phyloP scores from a whole-genome alignment of 1,140 invertebrate species.

The Leptinotarsa texana region DNA sequence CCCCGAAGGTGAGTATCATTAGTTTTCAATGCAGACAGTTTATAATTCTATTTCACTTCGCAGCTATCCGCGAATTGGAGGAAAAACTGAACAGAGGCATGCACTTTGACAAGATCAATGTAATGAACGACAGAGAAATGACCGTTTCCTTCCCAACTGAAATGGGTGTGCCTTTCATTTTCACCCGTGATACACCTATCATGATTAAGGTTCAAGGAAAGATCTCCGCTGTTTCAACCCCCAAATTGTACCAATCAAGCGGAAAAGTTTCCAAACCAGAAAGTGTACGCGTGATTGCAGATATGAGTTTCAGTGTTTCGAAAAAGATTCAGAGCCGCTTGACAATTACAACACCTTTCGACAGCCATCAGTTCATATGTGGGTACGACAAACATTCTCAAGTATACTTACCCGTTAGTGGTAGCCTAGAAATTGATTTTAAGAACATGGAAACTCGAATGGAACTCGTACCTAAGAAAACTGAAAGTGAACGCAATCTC shows the following conservation, averaged over 20 bases:
- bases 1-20: slow-evolving; percentile 27
- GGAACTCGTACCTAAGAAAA: slow-evolving; percentile 54
- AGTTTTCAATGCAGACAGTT: no score
- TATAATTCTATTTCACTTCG: slow-evolving; percentile 26
- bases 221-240: slow-evolving; percentile 54
- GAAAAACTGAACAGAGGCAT: slow-evolving; percentile 56
- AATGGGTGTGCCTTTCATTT: slow-evolving; percentile 69
- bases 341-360: slow-evolving; percentile 67
- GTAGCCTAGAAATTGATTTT: slow-evolving; percentile 56
- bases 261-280: slow-evolving; percentile 44
- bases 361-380: slow-evolving; percentile 61
- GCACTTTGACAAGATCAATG: slow-evolving; percentile 61
- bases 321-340: slow-evolving; percentile 61
- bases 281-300: slow-evolving; percentile 51
- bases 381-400: slow-evolving; percentile 66
- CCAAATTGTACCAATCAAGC: slow-evolving; percentile 44
- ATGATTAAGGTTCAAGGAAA: slow-evolving; percentile 57
- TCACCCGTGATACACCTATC: slow-evolving; percentile 61
- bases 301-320: slow-evolving; percentile 58
- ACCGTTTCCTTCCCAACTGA: slow-evolving; percentile 68
- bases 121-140: slow-evolving; percentile 59
- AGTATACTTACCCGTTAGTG: slow-evolving; percentile 59
- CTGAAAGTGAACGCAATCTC: slow-evolving; percentile 56
- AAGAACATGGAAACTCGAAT: slow-evolving; percentile 55
- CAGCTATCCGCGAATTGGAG: slow-evolving; percentile 52